Base-by-base conservation (phyloP, 2,797 vertebrate species). In the Neosilurus mollespiculum region DNA sequence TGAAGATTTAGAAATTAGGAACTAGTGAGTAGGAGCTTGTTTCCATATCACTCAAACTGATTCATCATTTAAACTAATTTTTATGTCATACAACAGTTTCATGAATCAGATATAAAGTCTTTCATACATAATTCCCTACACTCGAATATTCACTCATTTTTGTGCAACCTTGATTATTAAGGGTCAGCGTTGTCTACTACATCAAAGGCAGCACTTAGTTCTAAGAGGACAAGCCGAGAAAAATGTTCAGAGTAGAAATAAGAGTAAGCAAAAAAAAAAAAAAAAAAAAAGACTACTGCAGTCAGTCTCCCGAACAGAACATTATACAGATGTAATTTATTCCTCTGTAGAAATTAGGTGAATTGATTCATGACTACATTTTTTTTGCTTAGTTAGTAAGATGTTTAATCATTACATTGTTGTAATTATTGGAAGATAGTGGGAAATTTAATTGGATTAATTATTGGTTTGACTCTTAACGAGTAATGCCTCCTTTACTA, bases 321-420 rank as follows among this genome's bases (percentile, higher is more conserved):
- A 22, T 77, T 37, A 77, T 22, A 61, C 30, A 77, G 56, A 37
- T 59, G 10, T 34, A 76, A 76, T 34, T 18, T 73, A 73, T 76
- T 76, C 5, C 10, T 58, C 18, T 37, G 15, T 71, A n/a, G 14
- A 59, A 59, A 59, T 59, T 6, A 37, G 59, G 4, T 72, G 70
- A 72, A 53, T 72, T 72, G 70, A 53, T 54, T 9, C n/a, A 70
- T 70, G 67, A 49, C 11, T 71, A 71, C n/a, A 71, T 71, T 26
- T 72, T 54, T 54, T 2, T 24, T 8, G 12, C n/a, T 43, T 34
- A 69, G 1, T 22, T 69, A 70, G 49, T 49, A 72, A 54, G 14
- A 24, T 12, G 6, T 75, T 77, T 62, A 78, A 62, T 62, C 58
- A 62, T 9, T 62, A 10, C 34, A 43, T 22, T 26, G 16, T 59